Conservation (phyloP, 2,113 vertebrate species). For the Pyrgilauda ruficollis region DNA sequence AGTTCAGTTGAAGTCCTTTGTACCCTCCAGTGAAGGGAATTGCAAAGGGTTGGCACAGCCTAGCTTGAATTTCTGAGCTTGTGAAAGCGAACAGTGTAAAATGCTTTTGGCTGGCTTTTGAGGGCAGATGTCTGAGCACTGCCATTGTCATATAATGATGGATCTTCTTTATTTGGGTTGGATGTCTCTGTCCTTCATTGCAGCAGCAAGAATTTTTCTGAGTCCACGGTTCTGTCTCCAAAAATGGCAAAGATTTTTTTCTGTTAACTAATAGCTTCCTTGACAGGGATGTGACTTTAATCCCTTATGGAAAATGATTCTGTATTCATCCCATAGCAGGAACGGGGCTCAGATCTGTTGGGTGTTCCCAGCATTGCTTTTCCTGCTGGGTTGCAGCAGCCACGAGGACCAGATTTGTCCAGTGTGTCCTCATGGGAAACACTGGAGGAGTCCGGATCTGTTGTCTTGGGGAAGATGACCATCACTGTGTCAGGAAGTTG, state of each 20-base stretch:
- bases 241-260: not conserved
- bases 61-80: not conserved
- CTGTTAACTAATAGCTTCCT: not conserved
- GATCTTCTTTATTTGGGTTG: not conserved
- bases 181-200: not conserved
- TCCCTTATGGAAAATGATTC: not conserved
- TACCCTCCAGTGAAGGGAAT: not conserved
- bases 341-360: not conserved
- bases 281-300: not conserved
- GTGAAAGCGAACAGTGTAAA: not conserved
- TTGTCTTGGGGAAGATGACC: not conserved
- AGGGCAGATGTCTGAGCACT: constrained; percentile 6
- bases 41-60: not conserved
- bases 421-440: not conserved
- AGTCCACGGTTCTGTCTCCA: not conserved
- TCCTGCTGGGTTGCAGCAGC: not conserved
- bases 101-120: constrained; percentile 13
- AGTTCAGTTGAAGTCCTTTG: not conserved
- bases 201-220: not conserved
- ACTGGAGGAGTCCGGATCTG: not conserved
- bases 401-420: not conserved
- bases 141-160: not conserved
- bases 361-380: not conserved
- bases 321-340: not conserved
- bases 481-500: not conserved